A percentile compares a stretch with the other conserved stretches of the same genome.
Evolutionary conservation across 2,797 vertebrate genomes (phyloP).

Genomic region (Monodelphis domestica): DNA sequence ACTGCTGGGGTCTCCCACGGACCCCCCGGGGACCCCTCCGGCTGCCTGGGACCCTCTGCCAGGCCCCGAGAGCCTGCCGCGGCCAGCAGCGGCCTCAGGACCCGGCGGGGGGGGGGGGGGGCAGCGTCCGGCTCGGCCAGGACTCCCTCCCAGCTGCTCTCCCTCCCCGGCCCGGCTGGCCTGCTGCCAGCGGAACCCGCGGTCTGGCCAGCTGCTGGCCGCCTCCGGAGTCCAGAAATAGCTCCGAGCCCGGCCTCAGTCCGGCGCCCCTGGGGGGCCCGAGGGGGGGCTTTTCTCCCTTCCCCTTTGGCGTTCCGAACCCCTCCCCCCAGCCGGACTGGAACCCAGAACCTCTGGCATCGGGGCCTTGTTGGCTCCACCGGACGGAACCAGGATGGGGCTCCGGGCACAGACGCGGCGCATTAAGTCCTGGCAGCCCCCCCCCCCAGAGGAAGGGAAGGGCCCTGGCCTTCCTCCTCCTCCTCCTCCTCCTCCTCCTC

Average conservation of each 20-base stretch:
- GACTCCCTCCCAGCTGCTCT: background rate
- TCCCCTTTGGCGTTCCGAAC: rapidly evolving
- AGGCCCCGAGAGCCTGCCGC: too few relatives aligned
- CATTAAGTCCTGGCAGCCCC: background rate
- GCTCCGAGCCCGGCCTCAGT: rapidly evolving
- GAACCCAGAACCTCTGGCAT: background rate
- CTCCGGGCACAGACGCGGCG: background rate
- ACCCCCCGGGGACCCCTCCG: background rate
- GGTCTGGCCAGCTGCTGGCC: background rate
- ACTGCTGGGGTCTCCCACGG: too few relatives aligned
- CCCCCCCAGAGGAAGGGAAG: too few relatives aligned
- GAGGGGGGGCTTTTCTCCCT: too few relatives aligned
- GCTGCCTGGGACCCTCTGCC: background rate
- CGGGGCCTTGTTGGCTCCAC: background rate
- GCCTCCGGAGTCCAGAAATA: background rate
- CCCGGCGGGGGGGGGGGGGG: background rate
- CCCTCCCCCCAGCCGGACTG: background rate
- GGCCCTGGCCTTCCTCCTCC: background rate
- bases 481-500: too few relatives aligned
- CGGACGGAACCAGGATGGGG: rapidly evolving
- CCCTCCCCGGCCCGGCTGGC: background rate
- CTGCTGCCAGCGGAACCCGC: background rate
- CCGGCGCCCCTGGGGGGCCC: background rate
- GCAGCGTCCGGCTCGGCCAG: background rate
- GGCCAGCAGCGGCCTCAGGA: background rate